Base-by-base conservation (phyloP, 1,140 invertebrate genomes). In the Luehdorfia chinensis region DNA sequence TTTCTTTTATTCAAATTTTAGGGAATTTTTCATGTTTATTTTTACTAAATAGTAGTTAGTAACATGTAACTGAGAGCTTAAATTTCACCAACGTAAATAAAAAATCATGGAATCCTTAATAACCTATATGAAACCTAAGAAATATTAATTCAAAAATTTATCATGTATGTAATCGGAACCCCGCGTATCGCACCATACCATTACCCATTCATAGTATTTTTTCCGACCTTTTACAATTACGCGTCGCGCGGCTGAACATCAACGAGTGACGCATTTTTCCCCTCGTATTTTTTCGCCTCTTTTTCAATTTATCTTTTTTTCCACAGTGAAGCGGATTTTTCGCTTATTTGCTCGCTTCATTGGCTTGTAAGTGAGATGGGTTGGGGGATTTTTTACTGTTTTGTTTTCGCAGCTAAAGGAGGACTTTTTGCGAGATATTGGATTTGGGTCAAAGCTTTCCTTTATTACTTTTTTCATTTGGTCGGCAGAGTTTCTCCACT, bases 341-440 rank as follows among this genome's bases (percentile, higher is more conserved):
- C 78, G 78, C 76, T 80, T 84, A 80, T 84, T 84, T 77, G 74
- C 77, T 70, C 75, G 78, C 80, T 79, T 84, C 80, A 83, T 84
- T 84, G 78, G 77, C 78, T 80, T 66, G 74, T 75, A 84, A 84
- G 75, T 75, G 80, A 80, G 74, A 79, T 74, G 75, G 75, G 73
- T 75, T 66, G 45, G 66, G 60, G 63, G 55, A 28, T 37, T 41
- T 74, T 79, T 64, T 50, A 37, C 55, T 59, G 51, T 73, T 80
- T 68, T 77, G 66, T 78, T 83, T 75, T 73, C 50, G 32, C 39
- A 47, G 47, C 59, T 51, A 65, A 71, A 67, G 57, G 57, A 30
- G 41, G 47, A 50, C 54, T 61, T 61, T 64, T 55, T 47, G 51
- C 36, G 37, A 55, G 34, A 59, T 79, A 70, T 75, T 62, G 70